A percentile compares a stretch with the other conserved stretches of the same genome.
Evolutionary conservation across 2,797 vertebrate genomes (phyloP).

Genomic region (Rhinogobio ventralis): DNA sequence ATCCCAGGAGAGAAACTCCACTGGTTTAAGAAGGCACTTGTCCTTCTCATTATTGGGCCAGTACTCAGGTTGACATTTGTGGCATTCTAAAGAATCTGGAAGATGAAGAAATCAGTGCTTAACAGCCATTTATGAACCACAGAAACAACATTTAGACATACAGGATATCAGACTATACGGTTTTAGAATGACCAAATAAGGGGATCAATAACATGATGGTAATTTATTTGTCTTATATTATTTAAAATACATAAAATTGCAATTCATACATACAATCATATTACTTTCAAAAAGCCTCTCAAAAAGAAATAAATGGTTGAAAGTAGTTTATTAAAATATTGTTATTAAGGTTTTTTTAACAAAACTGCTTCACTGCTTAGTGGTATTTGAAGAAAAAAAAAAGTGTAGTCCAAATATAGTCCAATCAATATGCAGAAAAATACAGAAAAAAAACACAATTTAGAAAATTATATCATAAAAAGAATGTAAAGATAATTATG

Average conservation of each 20-base stretch:
- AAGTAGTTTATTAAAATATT: background rate
- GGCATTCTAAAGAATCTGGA: conserved; percentile 73
- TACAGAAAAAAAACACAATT: too few relatives aligned
- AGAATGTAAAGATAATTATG: background rate
- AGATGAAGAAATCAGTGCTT: background rate
- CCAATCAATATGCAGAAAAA: background rate
- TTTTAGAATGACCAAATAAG: background rate
- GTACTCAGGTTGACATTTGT: conserved; percentile 66
- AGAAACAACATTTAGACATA: too few relatives aligned
- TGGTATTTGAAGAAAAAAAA: too few relatives aligned
- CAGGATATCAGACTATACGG: background rate
- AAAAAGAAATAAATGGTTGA: background rate
- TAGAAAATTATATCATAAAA: background rate
- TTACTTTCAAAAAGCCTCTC: background rate
- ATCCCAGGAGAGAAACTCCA: conserved; percentile 50
- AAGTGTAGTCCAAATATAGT: too few relatives aligned
- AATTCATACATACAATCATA: background rate
- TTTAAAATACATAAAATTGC: background rate
- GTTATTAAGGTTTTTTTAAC: background rate
- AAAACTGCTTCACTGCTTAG: background rate
- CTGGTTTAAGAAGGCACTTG: conserved; percentile 2
- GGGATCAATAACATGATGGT: background rate
- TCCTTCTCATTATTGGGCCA: conserved; percentile 69
- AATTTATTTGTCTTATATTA: background rate
- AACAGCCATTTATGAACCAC: background rate